Evolutionary conservation across 2,888 invertebrate species (phyloP).

Genomic region (Homarus gammarus): DNA sequence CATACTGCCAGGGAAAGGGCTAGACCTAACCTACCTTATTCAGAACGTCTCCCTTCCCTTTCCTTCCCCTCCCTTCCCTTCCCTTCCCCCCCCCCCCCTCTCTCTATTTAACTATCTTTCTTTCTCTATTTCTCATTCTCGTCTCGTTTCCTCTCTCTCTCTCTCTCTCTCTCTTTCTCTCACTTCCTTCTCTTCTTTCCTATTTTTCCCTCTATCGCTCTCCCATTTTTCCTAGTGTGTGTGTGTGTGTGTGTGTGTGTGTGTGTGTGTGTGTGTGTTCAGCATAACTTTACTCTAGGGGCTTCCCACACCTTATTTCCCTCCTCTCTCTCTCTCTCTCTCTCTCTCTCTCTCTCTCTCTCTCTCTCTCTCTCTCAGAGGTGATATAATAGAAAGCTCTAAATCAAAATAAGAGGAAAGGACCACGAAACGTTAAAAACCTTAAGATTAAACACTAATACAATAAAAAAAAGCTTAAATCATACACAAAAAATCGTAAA

Average conservation of each 20-base stretch:
- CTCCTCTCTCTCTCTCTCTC: conserved; percentile 6
- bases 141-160: neutral
- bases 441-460: too few relatives aligned
- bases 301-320: neutral
- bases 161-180: neutral
- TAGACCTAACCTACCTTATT: neutral
- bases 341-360: conserved; percentile 19
- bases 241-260: neutral
- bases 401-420: too few relatives aligned
- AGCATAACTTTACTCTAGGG: neutral
- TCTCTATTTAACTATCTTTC: neutral
- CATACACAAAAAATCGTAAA: too few relatives aligned
- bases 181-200: neutral
- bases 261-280: too few relatives aligned
- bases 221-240: too few relatives aligned
- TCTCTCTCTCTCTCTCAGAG: conserved; percentile 20
- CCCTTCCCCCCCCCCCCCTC: neutral
- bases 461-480: too few relatives aligned
- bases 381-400: neutral
- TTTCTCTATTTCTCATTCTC: neutral
- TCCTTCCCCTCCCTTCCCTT: neutral
- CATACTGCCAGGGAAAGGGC: neutral
- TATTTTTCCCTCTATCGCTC: too few relatives aligned
- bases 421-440: too few relatives aligned
- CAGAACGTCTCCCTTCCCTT: neutral